These are phyloP conservation scores for Chlorocebus sabaeus DNA, from an alignment of 2,113 vertebrate species.

Conservation along the genomic window DNA sequence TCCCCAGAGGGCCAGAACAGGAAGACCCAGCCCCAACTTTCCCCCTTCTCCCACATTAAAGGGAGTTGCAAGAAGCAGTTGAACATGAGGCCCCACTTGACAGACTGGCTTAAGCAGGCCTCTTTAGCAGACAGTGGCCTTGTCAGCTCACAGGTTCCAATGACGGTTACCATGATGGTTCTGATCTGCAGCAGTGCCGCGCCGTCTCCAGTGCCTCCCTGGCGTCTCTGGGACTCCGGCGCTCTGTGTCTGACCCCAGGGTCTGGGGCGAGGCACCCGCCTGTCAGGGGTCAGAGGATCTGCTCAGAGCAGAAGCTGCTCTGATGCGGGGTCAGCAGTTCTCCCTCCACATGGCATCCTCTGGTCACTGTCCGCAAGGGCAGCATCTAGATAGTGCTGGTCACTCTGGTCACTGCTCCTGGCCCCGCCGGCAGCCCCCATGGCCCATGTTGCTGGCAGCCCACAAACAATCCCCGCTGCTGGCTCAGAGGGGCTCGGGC, in stretches of 20 bases:
- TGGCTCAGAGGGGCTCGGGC: not conserved
- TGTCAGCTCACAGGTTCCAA: not conserved
- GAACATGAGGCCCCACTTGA: not conserved
- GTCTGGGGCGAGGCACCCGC: not conserved
- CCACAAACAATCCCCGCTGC: too few relatives aligned
- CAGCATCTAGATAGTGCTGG: not conserved
- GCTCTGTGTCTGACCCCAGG: not conserved
- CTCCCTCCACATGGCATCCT: not conserved
- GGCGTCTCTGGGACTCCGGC: not conserved
- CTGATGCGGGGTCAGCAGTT: not conserved
- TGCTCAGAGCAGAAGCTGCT: not conserved
- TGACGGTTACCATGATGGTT: not conserved
- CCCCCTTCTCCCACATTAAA: not conserved
- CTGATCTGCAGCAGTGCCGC: not conserved
- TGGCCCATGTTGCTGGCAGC: not conserved
- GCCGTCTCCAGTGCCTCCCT: not conserved
- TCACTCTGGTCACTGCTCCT: not conserved
- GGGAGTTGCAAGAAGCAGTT: not conserved
- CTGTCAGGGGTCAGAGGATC: not conserved
- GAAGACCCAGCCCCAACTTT: not conserved
- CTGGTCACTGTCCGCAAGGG: not conserved
- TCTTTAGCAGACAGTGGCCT: not conserved
- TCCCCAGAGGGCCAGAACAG: not conserved
- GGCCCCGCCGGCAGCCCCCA: accelerated
- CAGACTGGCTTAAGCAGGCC: not conserved